Evolutionary conservation across 2,113 vertebrate genomes (phyloP).

Genomic region (Piprites chloris): DNA sequence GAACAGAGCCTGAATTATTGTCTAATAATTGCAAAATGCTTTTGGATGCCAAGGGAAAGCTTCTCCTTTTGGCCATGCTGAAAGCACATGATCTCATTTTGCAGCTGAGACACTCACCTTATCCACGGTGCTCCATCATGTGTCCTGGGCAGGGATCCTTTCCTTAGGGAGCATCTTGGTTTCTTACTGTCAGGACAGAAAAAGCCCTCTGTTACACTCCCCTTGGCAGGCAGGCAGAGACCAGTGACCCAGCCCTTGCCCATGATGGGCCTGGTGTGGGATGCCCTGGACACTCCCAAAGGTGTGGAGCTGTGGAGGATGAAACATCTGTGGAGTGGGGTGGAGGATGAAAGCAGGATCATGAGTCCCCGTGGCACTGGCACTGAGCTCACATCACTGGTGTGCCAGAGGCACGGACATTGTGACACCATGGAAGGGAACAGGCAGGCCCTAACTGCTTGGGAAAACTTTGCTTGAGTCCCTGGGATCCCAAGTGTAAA

Average conservation of each 20-base stretch:
- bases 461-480: not conserved
- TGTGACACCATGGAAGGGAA: accelerated
- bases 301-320: not conserved
- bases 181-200: constrained; percentile 12
- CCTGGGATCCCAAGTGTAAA: not conserved
- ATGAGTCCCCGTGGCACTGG: not conserved
- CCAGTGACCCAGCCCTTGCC: not conserved
- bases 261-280: not conserved
- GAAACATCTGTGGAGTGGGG: not conserved
- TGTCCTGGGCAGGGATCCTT: not conserved
- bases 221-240: not conserved
- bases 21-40: not conserved
- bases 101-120: constrained; percentile 6
- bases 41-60: not conserved
- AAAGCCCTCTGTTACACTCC: not conserved
- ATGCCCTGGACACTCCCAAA: not conserved
- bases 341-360: not conserved
- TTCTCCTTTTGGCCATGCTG: not conserved
- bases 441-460: accelerated
- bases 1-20: not conserved
- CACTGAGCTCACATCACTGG: not conserved
- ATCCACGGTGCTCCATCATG: not conserved
- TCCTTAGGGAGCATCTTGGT: not conserved
- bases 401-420: not conserved
- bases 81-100: not conserved